Evolutionary conservation across 2,797 vertebrate species (phyloP).

Genomic region (Sparus aurata): DNA sequence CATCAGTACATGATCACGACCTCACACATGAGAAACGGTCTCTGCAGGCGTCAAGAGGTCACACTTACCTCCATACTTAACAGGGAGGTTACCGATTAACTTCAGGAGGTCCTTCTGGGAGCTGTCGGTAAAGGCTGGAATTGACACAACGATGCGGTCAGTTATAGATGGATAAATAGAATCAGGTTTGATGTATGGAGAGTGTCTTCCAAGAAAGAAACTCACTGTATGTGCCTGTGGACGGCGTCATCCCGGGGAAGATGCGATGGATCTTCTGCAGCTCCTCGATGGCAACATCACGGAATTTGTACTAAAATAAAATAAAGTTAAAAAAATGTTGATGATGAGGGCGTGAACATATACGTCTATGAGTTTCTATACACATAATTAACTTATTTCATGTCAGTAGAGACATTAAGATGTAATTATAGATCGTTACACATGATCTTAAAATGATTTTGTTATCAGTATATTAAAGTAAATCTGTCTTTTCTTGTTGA

Average conservation of each 20-base stretch:
- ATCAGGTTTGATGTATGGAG: background rate
- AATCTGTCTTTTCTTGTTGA: too few species aligned
- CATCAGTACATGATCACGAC: slow-evolving; percentile 11
- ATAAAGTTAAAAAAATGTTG: background rate
- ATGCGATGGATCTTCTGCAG: slow-evolving; percentile 87
- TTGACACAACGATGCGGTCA: background rate
- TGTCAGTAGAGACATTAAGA: background rate
- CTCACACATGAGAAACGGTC: background rate
- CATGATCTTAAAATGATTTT: too few species aligned
- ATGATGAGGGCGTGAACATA: background rate
- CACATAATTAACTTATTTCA: background rate
- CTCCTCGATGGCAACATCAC: slow-evolving; percentile 93
- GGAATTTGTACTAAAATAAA: slow-evolving; percentile 93
- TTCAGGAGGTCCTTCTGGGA: slow-evolving; percentile 95
- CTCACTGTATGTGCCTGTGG: slow-evolving; percentile 93
- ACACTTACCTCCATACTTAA: slow-evolving; percentile 90
- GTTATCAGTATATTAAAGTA: too few species aligned
- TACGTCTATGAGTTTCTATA: too few species aligned
- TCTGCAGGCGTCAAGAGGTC: background rate
- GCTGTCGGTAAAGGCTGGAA: slow-evolving; percentile 92
- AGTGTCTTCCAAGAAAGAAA: slow-evolving; percentile 3
- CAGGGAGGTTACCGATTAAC: slow-evolving; percentile 91
- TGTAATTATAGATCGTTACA: too few species aligned
- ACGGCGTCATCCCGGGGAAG: slow-evolving; percentile 87
- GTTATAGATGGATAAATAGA: background rate